phyloP scores from a whole-genome alignment of 2,113 vertebrate species.

The Hydropotes inermis region DNA sequence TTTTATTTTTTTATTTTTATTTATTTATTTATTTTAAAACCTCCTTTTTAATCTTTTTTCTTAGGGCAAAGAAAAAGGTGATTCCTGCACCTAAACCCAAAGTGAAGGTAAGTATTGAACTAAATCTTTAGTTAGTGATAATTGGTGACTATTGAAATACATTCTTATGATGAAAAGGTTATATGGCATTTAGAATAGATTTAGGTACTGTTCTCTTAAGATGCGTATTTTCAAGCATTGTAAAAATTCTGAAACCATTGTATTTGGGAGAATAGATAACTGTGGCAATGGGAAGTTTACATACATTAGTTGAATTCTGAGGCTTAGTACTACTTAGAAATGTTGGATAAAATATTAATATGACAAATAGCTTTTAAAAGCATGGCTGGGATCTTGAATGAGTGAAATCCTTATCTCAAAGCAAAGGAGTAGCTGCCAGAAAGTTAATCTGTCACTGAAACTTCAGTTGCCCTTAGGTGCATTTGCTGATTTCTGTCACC shows the following conservation, averaged over 20 bases:
- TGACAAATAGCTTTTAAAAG: not conserved
- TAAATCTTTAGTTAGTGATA: not conserved
- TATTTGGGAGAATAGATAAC: not conserved
- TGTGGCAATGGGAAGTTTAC: not conserved
- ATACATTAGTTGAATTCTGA: not conserved
- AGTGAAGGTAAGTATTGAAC: constrained; percentile 86
- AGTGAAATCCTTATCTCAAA: not conserved
- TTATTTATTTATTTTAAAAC: too few species aligned
- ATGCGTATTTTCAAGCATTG: constrained; percentile 4
- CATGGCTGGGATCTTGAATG: not conserved
- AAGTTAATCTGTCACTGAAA: not conserved
- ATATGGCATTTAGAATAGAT: not conserved
- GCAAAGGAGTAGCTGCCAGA: not conserved
- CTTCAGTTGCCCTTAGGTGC: not conserved
- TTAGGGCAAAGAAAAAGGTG: constrained; percentile 95
- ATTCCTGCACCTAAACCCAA: constrained; percentile 91
- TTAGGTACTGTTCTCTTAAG: not conserved
- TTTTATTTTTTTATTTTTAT: too few species aligned
- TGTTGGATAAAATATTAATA: not conserved
- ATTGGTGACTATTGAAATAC: not conserved
- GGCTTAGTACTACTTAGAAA: not conserved
- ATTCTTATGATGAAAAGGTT: not conserved
- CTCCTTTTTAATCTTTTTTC: not conserved
- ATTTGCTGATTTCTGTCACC: not conserved
- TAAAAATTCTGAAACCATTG: not conserved